phyloP scores from a whole-genome alignment of 2,797 vertebrate genomes.

The Pempheris klunzingeri region DNA sequence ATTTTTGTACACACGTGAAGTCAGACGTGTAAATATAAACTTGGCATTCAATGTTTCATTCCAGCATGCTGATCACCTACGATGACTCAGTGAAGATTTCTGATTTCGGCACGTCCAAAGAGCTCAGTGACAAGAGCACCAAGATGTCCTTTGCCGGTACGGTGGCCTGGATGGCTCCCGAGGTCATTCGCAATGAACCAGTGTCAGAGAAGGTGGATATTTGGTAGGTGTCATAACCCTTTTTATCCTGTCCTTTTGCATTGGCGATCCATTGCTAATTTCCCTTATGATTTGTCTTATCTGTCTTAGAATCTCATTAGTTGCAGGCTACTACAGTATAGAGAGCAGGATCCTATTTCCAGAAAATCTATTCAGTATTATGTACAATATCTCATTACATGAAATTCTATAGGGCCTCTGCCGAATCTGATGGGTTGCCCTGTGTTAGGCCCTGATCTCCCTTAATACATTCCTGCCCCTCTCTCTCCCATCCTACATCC shows the following conservation, averaged over 20 bases:
- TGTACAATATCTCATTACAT: slow-evolving; percentile 83
- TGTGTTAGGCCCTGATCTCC: slow-evolving; percentile 57
- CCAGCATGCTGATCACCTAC: slow-evolving; percentile 97
- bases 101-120: slow-evolving; percentile 97
- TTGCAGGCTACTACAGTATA: slow-evolving; percentile 61
- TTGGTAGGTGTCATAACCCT: slow-evolving; percentile 86
- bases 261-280: slow-evolving; percentile 11
- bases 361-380: slow-evolving; percentile 80
- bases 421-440: slow-evolving; percentile 78
- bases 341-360: slow-evolving; percentile 69
- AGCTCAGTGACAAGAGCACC: slow-evolving; percentile 97
- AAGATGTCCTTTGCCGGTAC: slow-evolving; percentile 99
- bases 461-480: slow-evolving; percentile 33
- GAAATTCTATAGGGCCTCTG: slow-evolving; percentile 80
- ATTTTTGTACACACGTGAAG: slow-evolving; percentile 62
- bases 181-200: slow-evolving; percentile 97
- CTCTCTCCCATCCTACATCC: slow-evolving; percentile 60
- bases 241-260: slow-evolving; percentile 19
- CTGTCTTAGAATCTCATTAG: slow-evolving; percentile 69
- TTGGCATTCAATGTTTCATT: slow-evolving; percentile 11
- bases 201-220: slow-evolving; percentile 99
- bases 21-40: slow-evolving; percentile 57
- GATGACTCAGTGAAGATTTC: slow-evolving; percentile 99
- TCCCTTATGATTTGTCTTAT: slow-evolving; percentile 56
- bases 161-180: slow-evolving; percentile 98